A percentile compares a stretch with the other conserved stretches of the same genome.
These are phyloP conservation scores for Siniperca obscura DNA, from an alignment of 2,797 vertebrate genomes.

Conservation along the genomic window DNA sequence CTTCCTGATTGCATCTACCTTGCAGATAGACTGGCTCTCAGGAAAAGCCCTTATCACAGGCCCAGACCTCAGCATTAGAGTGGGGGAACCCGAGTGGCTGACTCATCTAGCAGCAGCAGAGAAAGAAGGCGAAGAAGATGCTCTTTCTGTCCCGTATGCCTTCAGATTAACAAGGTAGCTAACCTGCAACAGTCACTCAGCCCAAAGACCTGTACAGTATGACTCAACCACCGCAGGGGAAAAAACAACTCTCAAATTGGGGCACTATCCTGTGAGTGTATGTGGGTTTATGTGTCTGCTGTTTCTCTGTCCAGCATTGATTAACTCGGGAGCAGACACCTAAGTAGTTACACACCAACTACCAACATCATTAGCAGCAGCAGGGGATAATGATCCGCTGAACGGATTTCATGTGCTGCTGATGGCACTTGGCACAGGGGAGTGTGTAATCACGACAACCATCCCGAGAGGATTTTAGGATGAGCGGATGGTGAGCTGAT, in stretches of 20 bases:
- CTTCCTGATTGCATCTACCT: slow-evolving; percentile 56
- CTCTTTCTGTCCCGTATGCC: slow-evolving; percentile 44
- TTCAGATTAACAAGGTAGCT: slow-evolving; percentile 53
- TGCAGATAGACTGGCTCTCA: slow-evolving; percentile 61
- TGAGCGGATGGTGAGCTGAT: slow-evolving; percentile 41
- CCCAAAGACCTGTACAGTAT: slow-evolving; percentile 39
- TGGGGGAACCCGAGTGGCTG: slow-evolving; percentile 70
- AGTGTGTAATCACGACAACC: slow-evolving; percentile 59
- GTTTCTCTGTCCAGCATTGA: slow-evolving; percentile 48
- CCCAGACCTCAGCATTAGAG: slow-evolving; percentile 64
- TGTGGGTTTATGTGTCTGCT: slow-evolving; percentile 53
- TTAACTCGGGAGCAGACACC: slow-evolving; percentile 55
- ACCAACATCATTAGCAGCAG: slow-evolving; percentile 72
- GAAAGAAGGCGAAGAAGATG: slow-evolving; percentile 33
- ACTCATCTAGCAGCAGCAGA: slow-evolving; percentile 75
- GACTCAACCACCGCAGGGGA: slow-evolving; percentile 59
- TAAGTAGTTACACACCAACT: slow-evolving; percentile 67
- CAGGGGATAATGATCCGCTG: slow-evolving; percentile 66
- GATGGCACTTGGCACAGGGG: slow-evolving; percentile 54
- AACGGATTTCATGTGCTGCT: slow-evolving; percentile 66
- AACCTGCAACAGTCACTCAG: slow-evolving; percentile 56
- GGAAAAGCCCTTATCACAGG: slow-evolving; percentile 72
- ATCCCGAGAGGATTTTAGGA: slow-evolving; percentile 60
- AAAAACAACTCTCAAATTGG: slow-evolving; percentile 35
- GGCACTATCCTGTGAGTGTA: slow-evolving; percentile 19